phyloP scores from a whole-genome alignment of 1,140 invertebrate genomes.

The Geopemphigus sp. region DNA sequence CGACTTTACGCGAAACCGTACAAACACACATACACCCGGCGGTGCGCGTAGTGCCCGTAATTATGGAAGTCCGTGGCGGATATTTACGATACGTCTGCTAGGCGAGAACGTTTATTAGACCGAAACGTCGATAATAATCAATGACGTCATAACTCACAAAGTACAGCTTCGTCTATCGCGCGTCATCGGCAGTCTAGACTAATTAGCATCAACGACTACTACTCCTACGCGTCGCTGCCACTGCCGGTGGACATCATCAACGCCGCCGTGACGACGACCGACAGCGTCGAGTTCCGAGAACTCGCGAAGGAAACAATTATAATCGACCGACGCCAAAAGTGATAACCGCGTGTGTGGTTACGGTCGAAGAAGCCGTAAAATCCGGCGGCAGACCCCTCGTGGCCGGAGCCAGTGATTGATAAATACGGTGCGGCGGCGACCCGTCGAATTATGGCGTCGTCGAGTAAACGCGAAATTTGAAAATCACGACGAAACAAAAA shows the following conservation, averaged over 20 bases:
- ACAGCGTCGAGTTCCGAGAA: neutral
- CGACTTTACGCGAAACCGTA: neutral
- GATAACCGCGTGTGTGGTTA: neutral
- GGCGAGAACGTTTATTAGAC: neutral
- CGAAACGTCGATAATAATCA: neutral
- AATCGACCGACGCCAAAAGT: neutral
- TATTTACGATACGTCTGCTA: neutral
- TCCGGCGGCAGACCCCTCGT: neutral
- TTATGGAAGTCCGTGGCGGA: neutral
- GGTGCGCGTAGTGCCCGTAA: neutral
- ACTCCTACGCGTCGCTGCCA: neutral
- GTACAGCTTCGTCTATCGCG: neutral
- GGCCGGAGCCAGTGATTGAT: neutral
- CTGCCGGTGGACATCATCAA: neutral
- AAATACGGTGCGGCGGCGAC: neutral
- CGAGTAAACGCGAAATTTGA: no score
- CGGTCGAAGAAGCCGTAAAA: neutral
- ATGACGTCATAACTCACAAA: neutral
- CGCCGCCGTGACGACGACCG: neutral
- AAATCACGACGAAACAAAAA: no score
- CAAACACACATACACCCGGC: neutral
- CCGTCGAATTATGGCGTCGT: no score
- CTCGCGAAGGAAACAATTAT: neutral
- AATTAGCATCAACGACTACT: neutral
- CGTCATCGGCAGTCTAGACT: slow-evolving; percentile 3